These are phyloP conservation scores for Cryptops parisi DNA, from an alignment of 2,888 invertebrate species.

Conservation along the genomic window DNA sequence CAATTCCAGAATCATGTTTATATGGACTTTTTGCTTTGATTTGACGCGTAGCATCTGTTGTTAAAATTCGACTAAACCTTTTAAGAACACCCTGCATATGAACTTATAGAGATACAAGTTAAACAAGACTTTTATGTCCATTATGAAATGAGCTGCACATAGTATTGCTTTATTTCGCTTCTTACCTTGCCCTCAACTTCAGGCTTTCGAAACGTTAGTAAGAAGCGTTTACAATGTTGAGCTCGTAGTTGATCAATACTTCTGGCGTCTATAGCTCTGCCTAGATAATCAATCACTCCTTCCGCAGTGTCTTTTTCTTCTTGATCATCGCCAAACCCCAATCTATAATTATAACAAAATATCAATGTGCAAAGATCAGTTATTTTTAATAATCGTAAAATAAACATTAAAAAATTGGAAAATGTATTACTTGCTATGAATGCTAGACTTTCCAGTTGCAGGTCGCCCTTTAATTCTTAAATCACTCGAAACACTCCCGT, in stretches of 20 bases:
- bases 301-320: constrained; percentile 53
- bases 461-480: constrained; percentile 75
- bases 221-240: constrained; percentile 73
- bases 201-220: constrained; percentile 67
- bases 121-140: too few relatives aligned
- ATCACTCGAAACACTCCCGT: constrained; percentile 73
- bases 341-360: constrained; percentile 36
- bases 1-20: too few relatives aligned
- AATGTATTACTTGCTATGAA: constrained; percentile 27
- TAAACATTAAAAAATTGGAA: too few relatives aligned
- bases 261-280: constrained; percentile 87
- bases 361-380: too few relatives aligned
- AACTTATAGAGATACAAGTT: too few relatives aligned
- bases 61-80: too few relatives aligned
- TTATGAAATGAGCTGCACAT: too few relatives aligned
- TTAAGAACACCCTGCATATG: too few relatives aligned
- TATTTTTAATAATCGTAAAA: too few relatives aligned
- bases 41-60: too few relatives aligned
- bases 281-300: constrained; percentile 90
- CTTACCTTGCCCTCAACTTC: constrained; percentile 60
- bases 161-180: too few relatives aligned
- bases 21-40: too few relatives aligned
- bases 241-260: constrained; percentile 76
- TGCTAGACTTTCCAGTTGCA: constrained; percentile 22
- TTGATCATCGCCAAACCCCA: constrained; percentile 52